Evolutionary conservation across 1,140 invertebrate species (phyloP), one percentile per base, ranked within the genome.

Genomic region (Choristoneura fumiferana): DNA sequence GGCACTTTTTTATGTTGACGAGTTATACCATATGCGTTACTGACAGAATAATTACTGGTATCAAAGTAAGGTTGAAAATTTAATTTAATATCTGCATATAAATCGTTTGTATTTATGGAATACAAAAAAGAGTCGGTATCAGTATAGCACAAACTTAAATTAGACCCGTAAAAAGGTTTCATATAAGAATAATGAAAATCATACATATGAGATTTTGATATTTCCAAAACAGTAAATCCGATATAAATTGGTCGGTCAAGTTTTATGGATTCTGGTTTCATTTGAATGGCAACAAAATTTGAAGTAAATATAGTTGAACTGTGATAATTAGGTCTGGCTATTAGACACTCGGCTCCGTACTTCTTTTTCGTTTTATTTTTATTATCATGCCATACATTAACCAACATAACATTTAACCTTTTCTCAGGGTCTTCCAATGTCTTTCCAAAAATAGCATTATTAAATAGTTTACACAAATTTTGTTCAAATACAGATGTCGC

Each of bases 401-500:
- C n/a, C n/a, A n/a, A n/a, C n/a, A n/a, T n/a, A n/a, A n/a, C n/a
- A n/a, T n/a, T n/a, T n/a, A n/a, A n/a, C n/a, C n/a, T 58, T 54
- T 80, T 82, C 35, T 45, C 17, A 38, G 10, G 43, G 17, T 90
- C 87, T 64, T 90, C 83, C 67, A 90, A 83, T 2, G 78, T 89
- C 72, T 90, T 89, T 3, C 91, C 88, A 74, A 90, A 87, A n/a
- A n/a, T n/a, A n/a, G n/a, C n/a, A n/a, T n/a, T n/a, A n/a, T n/a
- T 9, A 84, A 67, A 4, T 68, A 45, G 60, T 90, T 89, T 91
- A 56, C 61, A 91, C 53, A 88, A 79, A 52, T 90, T 76, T 69
- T 90, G 85, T 63, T 85, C 75, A 65, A 90, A 90, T 12, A 71
- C 74, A 54, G 74, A 82, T 37, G 54, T 79, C 5, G 77, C 76